Base-by-base conservation (phyloP, 2,113 vertebrate species). In the Sclerurus mexicanus region DNA sequence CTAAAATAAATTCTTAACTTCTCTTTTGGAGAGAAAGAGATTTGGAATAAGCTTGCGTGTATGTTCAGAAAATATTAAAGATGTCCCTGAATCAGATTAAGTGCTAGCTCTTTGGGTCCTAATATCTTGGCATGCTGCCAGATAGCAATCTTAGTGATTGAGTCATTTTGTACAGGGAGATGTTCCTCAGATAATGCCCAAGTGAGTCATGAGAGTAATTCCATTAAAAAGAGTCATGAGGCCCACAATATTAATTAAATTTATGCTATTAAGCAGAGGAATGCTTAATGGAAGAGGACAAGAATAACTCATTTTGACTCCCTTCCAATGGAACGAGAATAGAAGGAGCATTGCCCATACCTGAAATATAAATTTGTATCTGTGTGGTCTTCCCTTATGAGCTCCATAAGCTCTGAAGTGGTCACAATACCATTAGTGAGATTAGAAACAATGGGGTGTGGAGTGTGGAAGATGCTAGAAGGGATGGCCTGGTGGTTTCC, bases 191-290 rank as follows among this genome's bases (percentile, higher is more conserved):
- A 95, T 97, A 97, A 98, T 97, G 96, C 97, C 97, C 94, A 50
- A 98, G 97, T 98, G 98, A 98, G 94, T 98, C 97, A 98, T 98
- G 93, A 96, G 95, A 95, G 95, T 98, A 98, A 98, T 98, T 98
- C 97, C 59, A 87, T 98, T 97, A 97, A 98, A 97, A 96, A 97
- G 97, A 98, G 97, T 97, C 97, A 98, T 81, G 96, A 97, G 97
- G 97, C 95, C 97, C 82, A 95, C 94, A 96, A 93, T 96, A 96
- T 97, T 98, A 98, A 98, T 98, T 98, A 98, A 89, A 97, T 98
- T 96, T 98, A 98, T 89, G 90, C 96, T 93, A 76, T 92, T 85
- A 91, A 97, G 95, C 49, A 78, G 72, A 96, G 77, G 96, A 97
- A 96, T 95, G 92, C 68, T 94, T 97, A 96, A 97, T 97, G 97